Percentiles rank a stretch among this genome's conserved stretches.
Conservation (phyloP, 2,888 invertebrate genomes). For the Neoaliturus tenellus region DNA sequence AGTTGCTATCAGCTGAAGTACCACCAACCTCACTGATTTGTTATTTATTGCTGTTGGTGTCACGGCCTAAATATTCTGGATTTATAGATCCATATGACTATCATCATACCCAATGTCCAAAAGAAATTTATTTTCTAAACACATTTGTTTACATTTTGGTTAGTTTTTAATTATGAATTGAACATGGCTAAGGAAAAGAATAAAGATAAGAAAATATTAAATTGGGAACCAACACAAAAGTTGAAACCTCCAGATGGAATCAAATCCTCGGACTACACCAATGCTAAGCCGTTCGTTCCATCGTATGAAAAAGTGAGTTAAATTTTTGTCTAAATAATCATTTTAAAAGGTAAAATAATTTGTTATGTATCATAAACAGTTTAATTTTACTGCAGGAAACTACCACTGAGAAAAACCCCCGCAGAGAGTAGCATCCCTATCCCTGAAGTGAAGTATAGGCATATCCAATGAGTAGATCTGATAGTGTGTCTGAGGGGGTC, state of each 20-base stretch:
- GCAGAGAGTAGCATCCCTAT: too few species aligned
- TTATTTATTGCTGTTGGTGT: too few species aligned
- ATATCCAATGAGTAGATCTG: too few species aligned
- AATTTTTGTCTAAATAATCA: background rate
- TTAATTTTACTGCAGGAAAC: too few species aligned
- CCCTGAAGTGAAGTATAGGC: too few species aligned
- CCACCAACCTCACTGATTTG: too few species aligned
- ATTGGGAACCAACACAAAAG: conserved; percentile 45
- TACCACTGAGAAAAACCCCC: too few species aligned
- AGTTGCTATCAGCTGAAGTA: too few species aligned
- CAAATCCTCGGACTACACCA: conserved; percentile 33
- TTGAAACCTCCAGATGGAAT: conserved; percentile 46
- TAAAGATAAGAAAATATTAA: conserved; percentile 7
- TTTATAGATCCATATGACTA: background rate
- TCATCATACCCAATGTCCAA: background rate
- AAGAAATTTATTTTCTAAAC: background rate
- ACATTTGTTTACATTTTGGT: background rate
- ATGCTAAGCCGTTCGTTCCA: conserved; percentile 44
- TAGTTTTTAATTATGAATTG: conserved; percentile 3
- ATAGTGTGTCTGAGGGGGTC: too few species aligned
- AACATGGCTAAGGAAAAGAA: conserved; percentile 24
- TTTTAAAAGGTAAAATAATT: too few species aligned
- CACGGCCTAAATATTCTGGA: too few species aligned
- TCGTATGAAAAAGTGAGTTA: conserved; percentile 45
- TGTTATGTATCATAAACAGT: too few species aligned